Percentiles rank a stretch among this genome's conserved stretches.
Conservation (phyloP, 2,113 vertebrate species). For the Kryptolebias marmoratus region DNA sequence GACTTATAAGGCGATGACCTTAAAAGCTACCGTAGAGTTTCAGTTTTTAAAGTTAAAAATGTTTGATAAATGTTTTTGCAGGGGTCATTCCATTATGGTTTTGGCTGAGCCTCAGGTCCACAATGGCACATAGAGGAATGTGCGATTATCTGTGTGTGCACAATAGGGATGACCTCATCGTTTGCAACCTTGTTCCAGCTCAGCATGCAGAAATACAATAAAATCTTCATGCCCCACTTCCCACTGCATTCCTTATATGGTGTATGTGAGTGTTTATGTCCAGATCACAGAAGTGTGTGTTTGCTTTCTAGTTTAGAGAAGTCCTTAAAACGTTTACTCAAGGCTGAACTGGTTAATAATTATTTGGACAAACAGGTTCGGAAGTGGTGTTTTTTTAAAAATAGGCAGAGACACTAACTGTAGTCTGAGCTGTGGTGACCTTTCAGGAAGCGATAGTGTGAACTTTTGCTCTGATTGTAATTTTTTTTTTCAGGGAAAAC, state of each 20-base stretch:
- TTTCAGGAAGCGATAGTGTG: conserved; percentile 8
- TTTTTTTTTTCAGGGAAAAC: not conserved
- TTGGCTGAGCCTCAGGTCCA: conserved; percentile 13
- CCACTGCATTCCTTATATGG: not conserved
- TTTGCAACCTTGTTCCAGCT: conserved; percentile 57
- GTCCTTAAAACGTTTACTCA: conserved; percentile 66
- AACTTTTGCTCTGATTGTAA: conserved; percentile 17
- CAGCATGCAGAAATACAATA: conserved; percentile 60
- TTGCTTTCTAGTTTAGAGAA: conserved; percentile 57
- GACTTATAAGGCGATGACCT: conserved; percentile 34
- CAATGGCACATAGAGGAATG: conserved; percentile 50
- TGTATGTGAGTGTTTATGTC: conserved; percentile 9
- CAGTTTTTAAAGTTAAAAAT: conserved; percentile 29
- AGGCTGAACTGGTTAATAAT: conserved; percentile 73
- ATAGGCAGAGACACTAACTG: conserved; percentile 9
- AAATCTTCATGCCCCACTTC: conserved; percentile 49
- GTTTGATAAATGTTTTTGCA: not conserved
- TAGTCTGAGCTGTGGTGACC: conserved; percentile 28
- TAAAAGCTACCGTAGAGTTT: conserved; percentile 3
- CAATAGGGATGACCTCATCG: conserved; percentile 74
- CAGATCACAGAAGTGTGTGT: conserved; percentile 40
- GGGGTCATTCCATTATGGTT: conserved; percentile 11
- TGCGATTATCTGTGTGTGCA: conserved; percentile 54
- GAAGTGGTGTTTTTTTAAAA: conserved; percentile 27
- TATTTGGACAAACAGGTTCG: conserved; percentile 64